Percentiles rank a stretch among this genome's conserved stretches.
Evolutionary conservation across 2,113 vertebrate genomes (phyloP).

Genomic region (Gobio gobio): DNA sequence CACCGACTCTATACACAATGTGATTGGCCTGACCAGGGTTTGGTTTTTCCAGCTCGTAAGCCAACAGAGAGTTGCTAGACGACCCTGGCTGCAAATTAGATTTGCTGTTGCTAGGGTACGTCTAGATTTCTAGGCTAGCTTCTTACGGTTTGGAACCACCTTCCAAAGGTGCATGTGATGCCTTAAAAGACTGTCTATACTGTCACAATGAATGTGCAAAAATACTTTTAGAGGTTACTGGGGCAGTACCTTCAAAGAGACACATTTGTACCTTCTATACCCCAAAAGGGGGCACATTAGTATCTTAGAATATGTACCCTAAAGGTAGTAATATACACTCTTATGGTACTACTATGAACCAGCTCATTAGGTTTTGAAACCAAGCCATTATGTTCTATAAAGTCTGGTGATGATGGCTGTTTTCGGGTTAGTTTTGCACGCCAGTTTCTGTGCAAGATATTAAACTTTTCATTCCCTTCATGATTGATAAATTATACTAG

Average conservation of each 20-base stretch:
- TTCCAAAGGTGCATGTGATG: background rate
- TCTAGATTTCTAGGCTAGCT: too few species aligned
- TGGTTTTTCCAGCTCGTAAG: too few species aligned
- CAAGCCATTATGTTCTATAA: background rate
- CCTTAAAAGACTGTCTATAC: background rate
- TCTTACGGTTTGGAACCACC: background rate
- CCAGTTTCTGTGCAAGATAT: background rate
- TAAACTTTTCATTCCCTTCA: constrained; percentile 11
- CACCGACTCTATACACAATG: too few species aligned
- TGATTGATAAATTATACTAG: constrained; percentile 25
- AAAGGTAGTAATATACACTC: background rate
- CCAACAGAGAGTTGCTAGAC: too few species aligned
- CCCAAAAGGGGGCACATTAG: background rate
- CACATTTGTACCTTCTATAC: background rate
- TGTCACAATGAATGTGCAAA: too few species aligned
- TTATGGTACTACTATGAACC: background rate
- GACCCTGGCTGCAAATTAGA: too few species aligned
- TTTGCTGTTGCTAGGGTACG: too few species aligned
- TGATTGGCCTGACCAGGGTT: too few species aligned
- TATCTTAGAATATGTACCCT: background rate
- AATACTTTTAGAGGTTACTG: background rate
- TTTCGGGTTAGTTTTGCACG: constrained; percentile 7
- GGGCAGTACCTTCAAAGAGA: background rate
- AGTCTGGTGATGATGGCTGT: background rate
- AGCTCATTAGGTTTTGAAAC: background rate